Base-by-base conservation (phyloP, 2,888 invertebrate species). In the Lutraria lutraria region DNA sequence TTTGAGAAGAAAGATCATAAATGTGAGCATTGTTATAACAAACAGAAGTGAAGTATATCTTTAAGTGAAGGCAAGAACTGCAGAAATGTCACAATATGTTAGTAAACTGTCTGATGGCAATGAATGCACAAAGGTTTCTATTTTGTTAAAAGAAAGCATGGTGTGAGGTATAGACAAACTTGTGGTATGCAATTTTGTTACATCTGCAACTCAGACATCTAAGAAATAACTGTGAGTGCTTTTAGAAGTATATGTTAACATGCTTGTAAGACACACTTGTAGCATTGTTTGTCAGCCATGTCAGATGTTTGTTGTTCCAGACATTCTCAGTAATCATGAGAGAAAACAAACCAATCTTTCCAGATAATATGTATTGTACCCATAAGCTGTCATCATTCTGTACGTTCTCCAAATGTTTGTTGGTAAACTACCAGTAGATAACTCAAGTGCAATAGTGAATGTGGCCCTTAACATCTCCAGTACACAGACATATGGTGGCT, bases 281-380 rank as follows among this genome's bases (percentile, higher is more conserved):
- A 53, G 68, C 54, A 81, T n/a, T 76, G 68, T 52, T 68, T 86
- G 86, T 87, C 86, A 87, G 68, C 31, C 52, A 31, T 82, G 68
- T 21, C 76, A 82, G n/a, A 81, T 87, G 86, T 87, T 87, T 87
- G 54, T 87, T 87, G 76, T 87, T 82, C 85, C 60, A 43, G 21
- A 79, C 79, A 80, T 85, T 85, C 85, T 34, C 54, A 56, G 76
- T 76, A 76, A 76, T 76, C 76, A 76, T 15, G 31, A 31, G 34
- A 76, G 76, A 76, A 76, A 76, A 76, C 76, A 76, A 76, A 31
- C 76, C 76, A 76, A 31, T 76, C 29, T 16, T 34, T 34, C 21
- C 29, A 15, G 76, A 34, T 34, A 76, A 34, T 76, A 76, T 31
- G 76, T 76, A 34, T 76, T 76, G 34, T 76, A 76, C 31, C 31